Percentiles rank a stretch among this genome's conserved stretches.
phyloP scores from a whole-genome alignment of 2,888 invertebrate genomes.

The Timandra comae region DNA sequence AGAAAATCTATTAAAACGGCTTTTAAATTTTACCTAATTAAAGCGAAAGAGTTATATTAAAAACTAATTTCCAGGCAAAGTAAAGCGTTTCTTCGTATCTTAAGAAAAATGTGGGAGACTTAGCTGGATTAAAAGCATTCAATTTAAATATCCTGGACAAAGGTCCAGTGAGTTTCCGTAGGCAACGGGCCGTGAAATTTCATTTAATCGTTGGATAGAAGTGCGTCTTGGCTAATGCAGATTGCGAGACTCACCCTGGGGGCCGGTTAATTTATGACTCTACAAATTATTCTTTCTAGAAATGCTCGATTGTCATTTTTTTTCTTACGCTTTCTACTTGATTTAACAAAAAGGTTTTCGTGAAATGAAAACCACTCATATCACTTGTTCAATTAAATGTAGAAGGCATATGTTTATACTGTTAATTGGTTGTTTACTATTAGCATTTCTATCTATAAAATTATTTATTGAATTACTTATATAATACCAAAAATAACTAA shows the following conservation, averaged over 20 bases:
- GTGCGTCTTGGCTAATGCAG: slow-evolving; percentile 73
- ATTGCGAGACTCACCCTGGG: slow-evolving; percentile 58
- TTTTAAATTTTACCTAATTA: too few species aligned
- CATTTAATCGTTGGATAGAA: slow-evolving; percentile 70
- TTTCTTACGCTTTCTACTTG: slow-evolving; percentile 28
- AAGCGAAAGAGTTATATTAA: too few species aligned
- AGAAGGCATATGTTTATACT: too few species aligned
- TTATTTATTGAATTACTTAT: too few species aligned
- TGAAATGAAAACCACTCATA: too few species aligned
- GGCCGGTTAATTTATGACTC: slow-evolving; percentile 68
- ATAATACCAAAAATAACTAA: too few species aligned
- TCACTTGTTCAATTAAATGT: too few species aligned
- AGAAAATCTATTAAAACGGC: too few species aligned
- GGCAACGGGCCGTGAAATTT: slow-evolving; percentile 70
- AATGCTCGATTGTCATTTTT: slow-evolving; percentile 64
- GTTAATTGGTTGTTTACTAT: too few species aligned
- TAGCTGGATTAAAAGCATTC: slow-evolving; percentile 62
- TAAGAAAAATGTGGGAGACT: slow-evolving; percentile 43
- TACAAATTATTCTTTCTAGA: slow-evolving; percentile 69
- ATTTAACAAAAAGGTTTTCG: slow-evolving; percentile 8
- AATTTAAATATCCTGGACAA: slow-evolving; percentile 67
- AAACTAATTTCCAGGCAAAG: too few species aligned
- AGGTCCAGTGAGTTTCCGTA: slow-evolving; percentile 64
- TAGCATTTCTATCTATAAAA: too few species aligned
- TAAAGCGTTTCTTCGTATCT: slow-evolving; percentile 12